phyloP scores from a whole-genome alignment of 2,113 vertebrate species.

The Mus pahari region DNA sequence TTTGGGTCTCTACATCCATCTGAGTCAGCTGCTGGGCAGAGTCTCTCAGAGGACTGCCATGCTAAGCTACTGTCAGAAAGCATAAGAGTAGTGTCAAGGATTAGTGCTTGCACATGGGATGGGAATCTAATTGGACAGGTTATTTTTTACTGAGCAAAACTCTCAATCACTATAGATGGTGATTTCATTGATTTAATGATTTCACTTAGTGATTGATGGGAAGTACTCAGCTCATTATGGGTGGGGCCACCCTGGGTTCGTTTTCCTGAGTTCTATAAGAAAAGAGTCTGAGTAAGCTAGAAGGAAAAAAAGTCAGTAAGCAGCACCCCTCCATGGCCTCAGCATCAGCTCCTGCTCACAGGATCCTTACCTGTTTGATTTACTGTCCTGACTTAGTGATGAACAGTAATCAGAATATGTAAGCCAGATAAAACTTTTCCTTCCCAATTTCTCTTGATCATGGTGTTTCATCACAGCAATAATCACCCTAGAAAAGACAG shows the following conservation, averaged over 20 bases:
- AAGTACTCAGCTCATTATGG: neutral
- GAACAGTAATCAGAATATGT: neutral
- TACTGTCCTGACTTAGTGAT: neutral
- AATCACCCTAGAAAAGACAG: neutral
- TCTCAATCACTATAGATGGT: too few relatives aligned
- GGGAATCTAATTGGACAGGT: too few relatives aligned
- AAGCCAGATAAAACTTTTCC: neutral
- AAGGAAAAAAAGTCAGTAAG: neutral
- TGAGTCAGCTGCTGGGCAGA: too few relatives aligned
- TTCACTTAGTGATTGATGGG: neutral
- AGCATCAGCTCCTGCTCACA: neutral
- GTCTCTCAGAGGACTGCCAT: too few relatives aligned
- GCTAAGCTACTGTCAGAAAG: too few relatives aligned
- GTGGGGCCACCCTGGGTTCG: neutral
- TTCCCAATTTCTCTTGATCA: neutral
- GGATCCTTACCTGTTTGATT: neutral
- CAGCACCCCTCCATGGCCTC: neutral
- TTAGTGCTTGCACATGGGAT: too few relatives aligned
- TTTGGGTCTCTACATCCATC: too few relatives aligned
- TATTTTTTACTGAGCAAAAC: too few relatives aligned
- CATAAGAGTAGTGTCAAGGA: too few relatives aligned
- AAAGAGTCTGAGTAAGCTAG: neutral
- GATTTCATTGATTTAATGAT: too few relatives aligned
- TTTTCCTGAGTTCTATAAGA: neutral
- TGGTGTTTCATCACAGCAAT: neutral